Percentiles rank a stretch among this genome's conserved stretches.
These are phyloP conservation scores for Teleopsis dalmanni DNA, from an alignment of 1,140 invertebrate species.

Conservation along the genomic window DNA sequence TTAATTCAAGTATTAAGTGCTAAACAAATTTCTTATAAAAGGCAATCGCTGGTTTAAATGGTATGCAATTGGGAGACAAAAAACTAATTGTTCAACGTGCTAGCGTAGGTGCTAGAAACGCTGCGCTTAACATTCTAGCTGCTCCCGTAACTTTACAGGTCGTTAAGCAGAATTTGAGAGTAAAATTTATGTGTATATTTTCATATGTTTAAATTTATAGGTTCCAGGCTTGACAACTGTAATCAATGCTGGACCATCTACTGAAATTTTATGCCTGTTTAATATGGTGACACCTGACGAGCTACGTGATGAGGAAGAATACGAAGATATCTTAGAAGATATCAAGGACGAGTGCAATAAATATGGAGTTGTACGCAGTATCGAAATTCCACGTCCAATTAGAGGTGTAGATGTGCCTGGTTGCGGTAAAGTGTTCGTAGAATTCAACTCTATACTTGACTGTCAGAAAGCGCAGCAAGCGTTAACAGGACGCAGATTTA, in stretches of 20 bases:
- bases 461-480: conserved; percentile 98
- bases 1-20: background rate
- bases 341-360: conserved; percentile 98
- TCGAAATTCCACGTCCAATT: conserved; percentile 97
- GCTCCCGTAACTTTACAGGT: conserved; percentile 64
- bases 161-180: background rate
- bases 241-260: conserved; percentile 83
- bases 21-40: conserved; percentile 33
- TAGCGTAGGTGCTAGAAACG: conserved; percentile 90
- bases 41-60: conserved; percentile 97
- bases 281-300: conserved; percentile 99
- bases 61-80: conserved; percentile 99
- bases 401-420: conserved; percentile 95
- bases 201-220: too few relatives aligned
- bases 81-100: conserved; percentile 97
- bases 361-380: conserved; percentile 88
- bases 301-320: conserved; percentile 96
- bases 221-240: conserved; percentile 86
- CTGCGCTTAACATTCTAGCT: conserved; percentile 66
- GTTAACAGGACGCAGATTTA: conserved; percentile 95
- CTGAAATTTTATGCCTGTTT: conserved; percentile 93
- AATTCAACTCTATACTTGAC: conserved; percentile 92
- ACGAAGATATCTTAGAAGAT: conserved; percentile 98
- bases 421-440: conserved; percentile 98
- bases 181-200: too few relatives aligned